Conservation (phyloP, 2,888 invertebrate species). For the Sympetrum striolatum region DNA sequence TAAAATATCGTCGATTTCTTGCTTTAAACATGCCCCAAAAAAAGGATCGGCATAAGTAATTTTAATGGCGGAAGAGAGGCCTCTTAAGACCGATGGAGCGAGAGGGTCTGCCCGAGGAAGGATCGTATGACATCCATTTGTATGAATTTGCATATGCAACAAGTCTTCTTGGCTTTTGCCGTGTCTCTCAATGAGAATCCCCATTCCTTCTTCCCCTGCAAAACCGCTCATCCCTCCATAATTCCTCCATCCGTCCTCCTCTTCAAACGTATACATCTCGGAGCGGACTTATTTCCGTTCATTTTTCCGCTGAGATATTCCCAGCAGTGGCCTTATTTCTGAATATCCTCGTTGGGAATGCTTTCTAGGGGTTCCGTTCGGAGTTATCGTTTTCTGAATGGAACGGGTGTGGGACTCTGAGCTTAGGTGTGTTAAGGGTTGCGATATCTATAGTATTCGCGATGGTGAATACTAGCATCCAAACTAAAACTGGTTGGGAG, state of each 20-base stretch:
- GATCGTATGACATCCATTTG: neutral
- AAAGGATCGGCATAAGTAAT: neutral
- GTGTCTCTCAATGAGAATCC: neutral
- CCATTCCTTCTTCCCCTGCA: neutral
- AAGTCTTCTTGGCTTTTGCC: neutral
- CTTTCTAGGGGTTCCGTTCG: too few relatives aligned
- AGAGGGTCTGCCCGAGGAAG: neutral
- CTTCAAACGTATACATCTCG: neutral
- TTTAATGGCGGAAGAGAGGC: neutral
- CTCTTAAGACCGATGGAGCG: neutral
- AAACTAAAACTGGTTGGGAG: too few relatives aligned
- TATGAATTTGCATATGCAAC: neutral
- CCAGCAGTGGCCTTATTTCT: neutral
- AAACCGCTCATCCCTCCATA: neutral
- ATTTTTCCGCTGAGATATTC: neutral
- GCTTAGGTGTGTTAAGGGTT: too few relatives aligned
- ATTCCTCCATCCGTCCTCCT: neutral
- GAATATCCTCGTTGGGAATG: too few relatives aligned
- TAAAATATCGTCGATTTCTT: too few relatives aligned
- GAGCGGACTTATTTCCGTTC: neutral
- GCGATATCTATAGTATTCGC: too few relatives aligned
- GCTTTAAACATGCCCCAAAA: too few relatives aligned
- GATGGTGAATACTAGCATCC: too few relatives aligned
- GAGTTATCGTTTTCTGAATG: too few relatives aligned
- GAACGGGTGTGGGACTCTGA: too few relatives aligned